Evolutionary conservation across 2,797 vertebrate species (phyloP).

Genomic region (Argya squamiceps): DNA sequence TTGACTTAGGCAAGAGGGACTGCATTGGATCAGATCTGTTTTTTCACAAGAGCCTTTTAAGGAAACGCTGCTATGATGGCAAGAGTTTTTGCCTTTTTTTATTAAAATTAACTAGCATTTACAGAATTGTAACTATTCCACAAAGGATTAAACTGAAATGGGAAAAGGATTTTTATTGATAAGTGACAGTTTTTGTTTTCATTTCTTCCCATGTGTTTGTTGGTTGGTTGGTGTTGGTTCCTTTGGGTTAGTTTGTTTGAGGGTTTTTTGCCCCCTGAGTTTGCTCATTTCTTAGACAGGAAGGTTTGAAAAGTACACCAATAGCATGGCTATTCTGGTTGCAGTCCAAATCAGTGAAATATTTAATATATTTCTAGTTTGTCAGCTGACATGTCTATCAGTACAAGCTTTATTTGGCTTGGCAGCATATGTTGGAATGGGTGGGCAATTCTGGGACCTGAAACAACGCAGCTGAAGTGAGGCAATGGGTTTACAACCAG

Average conservation of each 20-base stretch:
- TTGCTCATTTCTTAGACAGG: not conserved
- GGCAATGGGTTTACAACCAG: not conserved
- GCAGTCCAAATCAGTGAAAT: not conserved
- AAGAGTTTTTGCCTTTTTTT: not conserved
- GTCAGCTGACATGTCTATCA: not conserved
- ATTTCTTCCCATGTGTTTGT: not conserved
- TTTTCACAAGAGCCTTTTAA: not conserved
- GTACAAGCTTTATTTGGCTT: not conserved
- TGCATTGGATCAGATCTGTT: not conserved
- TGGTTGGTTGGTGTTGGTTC: not conserved
- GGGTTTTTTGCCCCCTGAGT: accelerated
- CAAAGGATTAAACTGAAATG: not conserved
- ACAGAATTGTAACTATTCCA: not conserved
- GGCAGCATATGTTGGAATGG: not conserved
- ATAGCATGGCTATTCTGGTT: not conserved
- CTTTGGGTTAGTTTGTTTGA: not conserved
- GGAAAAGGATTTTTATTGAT: not conserved
- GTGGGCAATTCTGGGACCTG: not conserved
- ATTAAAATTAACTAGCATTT: not conserved
- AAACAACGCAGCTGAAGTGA: not conserved
- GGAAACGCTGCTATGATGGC: not conserved
- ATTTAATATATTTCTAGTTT: not conserved
- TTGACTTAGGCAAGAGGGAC: not conserved
- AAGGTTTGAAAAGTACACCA: not conserved
- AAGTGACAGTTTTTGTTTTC: not conserved